phyloP scores from a whole-genome alignment of 2,113 vertebrate genomes.

The Gavialis gangeticus region DNA sequence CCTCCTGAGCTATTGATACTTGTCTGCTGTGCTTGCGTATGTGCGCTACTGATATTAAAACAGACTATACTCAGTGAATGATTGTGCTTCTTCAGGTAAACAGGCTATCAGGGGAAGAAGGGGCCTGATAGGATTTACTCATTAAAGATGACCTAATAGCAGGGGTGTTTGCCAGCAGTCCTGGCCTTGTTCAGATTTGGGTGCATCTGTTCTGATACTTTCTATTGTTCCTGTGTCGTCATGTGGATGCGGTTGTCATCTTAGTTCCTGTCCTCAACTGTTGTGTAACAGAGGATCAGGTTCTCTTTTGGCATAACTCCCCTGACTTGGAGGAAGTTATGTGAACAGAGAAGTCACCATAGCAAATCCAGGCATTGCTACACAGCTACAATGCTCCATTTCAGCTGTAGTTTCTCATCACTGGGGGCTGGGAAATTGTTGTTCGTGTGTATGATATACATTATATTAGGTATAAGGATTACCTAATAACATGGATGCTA shows the following conservation, averaged over 20 bases:
- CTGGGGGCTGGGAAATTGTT: not conserved
- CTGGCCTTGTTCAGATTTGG: no score
- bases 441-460: not conserved
- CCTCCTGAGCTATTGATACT: not conserved
- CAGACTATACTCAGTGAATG: not conserved
- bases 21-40: fast-evolving
- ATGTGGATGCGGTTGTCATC: not conserved
- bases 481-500: fast-evolving
- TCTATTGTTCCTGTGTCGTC: not conserved
- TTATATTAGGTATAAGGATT: fast-evolving
- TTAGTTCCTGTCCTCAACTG: not conserved
- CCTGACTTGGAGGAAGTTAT: not conserved
- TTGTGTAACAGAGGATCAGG: not conserved
- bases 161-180: not conserved
- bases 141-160: fast-evolving
- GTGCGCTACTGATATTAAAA: not conserved
- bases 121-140: not conserved
- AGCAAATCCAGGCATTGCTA: no score
- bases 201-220: not conserved
- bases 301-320: not conserved
- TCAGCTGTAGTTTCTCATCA: not conserved
- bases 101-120: not conserved
- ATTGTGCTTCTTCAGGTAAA: fast-evolving
- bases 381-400: not conserved
- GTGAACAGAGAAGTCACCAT: fast-evolving